Base-by-base conservation (phyloP, 2,797 vertebrate species). In the Chaetophractus vellerosus region DNA sequence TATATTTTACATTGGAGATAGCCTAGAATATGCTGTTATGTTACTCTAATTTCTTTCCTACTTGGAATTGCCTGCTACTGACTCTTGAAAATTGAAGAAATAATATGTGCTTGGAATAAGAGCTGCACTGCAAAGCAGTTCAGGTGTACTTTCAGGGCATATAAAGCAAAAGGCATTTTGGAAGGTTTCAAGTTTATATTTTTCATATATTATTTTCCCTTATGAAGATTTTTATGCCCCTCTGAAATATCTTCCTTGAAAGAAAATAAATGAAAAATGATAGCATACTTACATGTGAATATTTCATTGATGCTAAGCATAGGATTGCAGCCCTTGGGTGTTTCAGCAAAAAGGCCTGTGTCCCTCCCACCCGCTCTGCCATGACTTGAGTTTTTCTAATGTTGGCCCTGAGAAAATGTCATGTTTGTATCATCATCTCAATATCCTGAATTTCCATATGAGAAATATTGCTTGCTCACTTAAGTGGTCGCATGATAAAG, bases 191-290 rank as follows among this genome's bases (percentile, higher is more conserved):
- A 48, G 36, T 89, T 93, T 74, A 1, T 31, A 38, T 61, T 36
- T 88, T 38, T 59, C 14, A 31, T 50, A 38, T 45, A 28, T 86
- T 23, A 28, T 96, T 85, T 95, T 85, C 41, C 36, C 23, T 91
- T 91, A 59, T 59, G 21, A 88, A 88, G 81, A 81, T 16, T 55
- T 86, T 26, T 1, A 18, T 36, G 26, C 1, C 75, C 16, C 33
- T 92, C 87, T 85, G 74, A 89, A 85, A 92, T 68, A 19, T n/a
- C 36, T 95, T 76, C 38, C 59, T 69, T 91, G 63, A 91, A 79
- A 85, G 24, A 75, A 1, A 85, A 82, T 83, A 66, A 83, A 23
- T 85, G 19, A 66, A 88, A 88, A 91, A 66, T 38, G 26, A 63
- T 52, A 64, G 1, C 24, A 15, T 80, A 72, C 55, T 88, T 59